A percentile compares a stretch with the other conserved stretches of the same genome.
phyloP scores from a whole-genome alignment of 2,888 invertebrate genomes.

The Graphium colonna region DNA sequence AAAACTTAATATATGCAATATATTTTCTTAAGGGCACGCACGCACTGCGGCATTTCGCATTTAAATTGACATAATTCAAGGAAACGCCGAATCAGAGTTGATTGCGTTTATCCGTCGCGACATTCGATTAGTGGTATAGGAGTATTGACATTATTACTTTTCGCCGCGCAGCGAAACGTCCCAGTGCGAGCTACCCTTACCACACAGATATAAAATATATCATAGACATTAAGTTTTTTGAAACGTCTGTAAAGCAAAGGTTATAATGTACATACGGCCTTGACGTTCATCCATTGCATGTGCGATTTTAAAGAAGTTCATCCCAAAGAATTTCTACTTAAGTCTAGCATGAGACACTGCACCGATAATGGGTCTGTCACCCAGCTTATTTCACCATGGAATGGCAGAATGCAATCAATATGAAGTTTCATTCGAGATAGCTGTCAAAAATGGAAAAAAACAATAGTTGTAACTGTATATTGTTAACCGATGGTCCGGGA shows the following conservation, averaged over 20 bases:
- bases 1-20: too few species aligned
- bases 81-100: too few species aligned
- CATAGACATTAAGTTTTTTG: slow-evolving; percentile 4
- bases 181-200: too few species aligned
- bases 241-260: neutral
- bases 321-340: slow-evolving; percentile 3
- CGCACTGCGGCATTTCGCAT: too few species aligned
- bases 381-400: slow-evolving; percentile 26
- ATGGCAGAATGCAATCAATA: slow-evolving; percentile 41
- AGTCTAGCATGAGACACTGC: slow-evolving; percentile 42
- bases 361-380: slow-evolving; percentile 44
- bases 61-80: too few species aligned
- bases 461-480: neutral
- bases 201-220: too few species aligned
- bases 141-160: too few species aligned
- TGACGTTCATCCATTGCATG: slow-evolving; percentile 14
- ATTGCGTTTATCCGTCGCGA: too few species aligned
- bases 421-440: slow-evolving; percentile 35
- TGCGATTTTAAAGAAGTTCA: neutral
- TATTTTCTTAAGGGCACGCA: too few species aligned
- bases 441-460: slow-evolving; percentile 35
- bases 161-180: too few species aligned
- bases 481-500: too few species aligned
- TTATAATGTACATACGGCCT: neutral
- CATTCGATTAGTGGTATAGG: too few species aligned